Conservation (phyloP, 2,888 invertebrate genomes). For the Melieria omissa region DNA sequence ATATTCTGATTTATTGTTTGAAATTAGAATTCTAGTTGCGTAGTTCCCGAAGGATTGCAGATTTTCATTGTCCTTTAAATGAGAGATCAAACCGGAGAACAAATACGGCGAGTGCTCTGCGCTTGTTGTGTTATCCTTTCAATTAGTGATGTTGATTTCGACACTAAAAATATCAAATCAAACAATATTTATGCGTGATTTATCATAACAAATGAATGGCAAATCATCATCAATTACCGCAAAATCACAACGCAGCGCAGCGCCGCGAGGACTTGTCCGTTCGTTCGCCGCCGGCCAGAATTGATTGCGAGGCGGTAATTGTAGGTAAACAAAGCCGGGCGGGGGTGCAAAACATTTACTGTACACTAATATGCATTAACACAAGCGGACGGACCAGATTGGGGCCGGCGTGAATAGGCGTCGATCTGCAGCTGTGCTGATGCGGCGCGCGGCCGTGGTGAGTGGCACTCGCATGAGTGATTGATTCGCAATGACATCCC, state of each 20-base stretch:
- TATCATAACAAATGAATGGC: slow-evolving; percentile 59
- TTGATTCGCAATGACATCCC: slow-evolving; percentile 11
- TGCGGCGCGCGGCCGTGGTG: too few species aligned
- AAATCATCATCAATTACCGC: slow-evolving; percentile 42
- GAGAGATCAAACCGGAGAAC: neutral
- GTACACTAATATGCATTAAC: too few species aligned
- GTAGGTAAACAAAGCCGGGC: slow-evolving; percentile 24
- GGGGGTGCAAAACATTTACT: too few species aligned
- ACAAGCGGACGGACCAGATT: too few species aligned
- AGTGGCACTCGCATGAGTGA: slow-evolving; percentile 12
- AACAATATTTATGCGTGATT: slow-evolving; percentile 50
- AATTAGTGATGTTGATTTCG: slow-evolving; percentile 56
- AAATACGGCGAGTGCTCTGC: neutral
- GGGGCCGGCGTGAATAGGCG: too few species aligned
- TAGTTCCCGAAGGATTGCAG: too few species aligned
- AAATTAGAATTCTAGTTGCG: too few species aligned
- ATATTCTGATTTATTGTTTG: too few species aligned
- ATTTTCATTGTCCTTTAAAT: too few species aligned
- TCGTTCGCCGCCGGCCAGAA: neutral
- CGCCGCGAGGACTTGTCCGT: neutral
- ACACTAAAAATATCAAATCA: slow-evolving; percentile 58
- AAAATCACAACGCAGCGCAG: slow-evolving; percentile 36
- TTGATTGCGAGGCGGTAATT: slow-evolving; percentile 30
- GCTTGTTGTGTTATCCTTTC: slow-evolving; percentile 49
- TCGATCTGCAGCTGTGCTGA: too few species aligned